These are phyloP conservation scores for Zeugodacus cucurbitae DNA, from an alignment of 1,140 invertebrate species.

Conservation along the genomic window DNA sequence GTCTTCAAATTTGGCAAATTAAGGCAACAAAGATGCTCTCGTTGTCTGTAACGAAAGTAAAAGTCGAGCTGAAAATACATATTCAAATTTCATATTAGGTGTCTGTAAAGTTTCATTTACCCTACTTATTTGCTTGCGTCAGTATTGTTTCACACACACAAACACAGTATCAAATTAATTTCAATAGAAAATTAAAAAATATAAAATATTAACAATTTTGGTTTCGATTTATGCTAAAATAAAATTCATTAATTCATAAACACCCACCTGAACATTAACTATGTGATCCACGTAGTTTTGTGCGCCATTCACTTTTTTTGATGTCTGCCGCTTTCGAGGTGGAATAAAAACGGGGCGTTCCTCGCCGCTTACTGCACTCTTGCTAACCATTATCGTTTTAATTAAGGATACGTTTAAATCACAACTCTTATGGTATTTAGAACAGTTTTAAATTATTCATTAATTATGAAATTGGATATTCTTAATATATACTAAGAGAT, in stretches of 20 bases:
- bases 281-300: slow-evolving; percentile 72
- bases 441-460: too few relatives aligned
- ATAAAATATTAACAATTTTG: too few relatives aligned
- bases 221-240: too few relatives aligned
- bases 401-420: not conserved
- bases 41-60: not conserved
- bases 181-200: too few relatives aligned
- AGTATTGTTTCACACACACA: not conserved
- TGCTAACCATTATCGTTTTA: slow-evolving; percentile 54
- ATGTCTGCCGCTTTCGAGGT: slow-evolving; percentile 70
- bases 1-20: too few relatives aligned
- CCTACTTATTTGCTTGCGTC: not conserved
- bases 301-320: slow-evolving; percentile 68
- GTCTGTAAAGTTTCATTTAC: not conserved
- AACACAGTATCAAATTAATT: not conserved
- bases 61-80: not conserved
- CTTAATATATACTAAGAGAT: too few relatives aligned
- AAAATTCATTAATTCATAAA: not conserved
- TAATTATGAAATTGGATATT: too few relatives aligned
- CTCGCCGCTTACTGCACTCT: slow-evolving; percentile 50
- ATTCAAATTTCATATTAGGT: not conserved
- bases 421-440: too few relatives aligned
- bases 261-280: slow-evolving; percentile 70
- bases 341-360: slow-evolving; percentile 72
- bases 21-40: too few relatives aligned